Evolutionary conservation across 64 coral and sea anemone genomes (phyloP), one percentile per base, ranked within the genome.

Genomic region (Stichodactyla mertensii): DNA sequence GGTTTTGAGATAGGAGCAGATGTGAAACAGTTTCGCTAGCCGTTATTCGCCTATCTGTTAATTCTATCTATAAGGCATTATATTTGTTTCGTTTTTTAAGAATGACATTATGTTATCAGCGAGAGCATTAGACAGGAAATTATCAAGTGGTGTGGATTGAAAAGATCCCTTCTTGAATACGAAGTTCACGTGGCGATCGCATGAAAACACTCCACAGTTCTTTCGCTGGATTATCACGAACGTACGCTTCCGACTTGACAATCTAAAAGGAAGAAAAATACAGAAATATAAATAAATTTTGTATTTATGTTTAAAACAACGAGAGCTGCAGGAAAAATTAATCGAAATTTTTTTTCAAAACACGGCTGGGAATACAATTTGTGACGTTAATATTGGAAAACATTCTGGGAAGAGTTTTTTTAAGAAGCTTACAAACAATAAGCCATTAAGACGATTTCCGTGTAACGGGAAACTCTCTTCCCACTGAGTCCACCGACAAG

Each of bases 1-100:
- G 69, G 69, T 74, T 74, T 74, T 74, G 69, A 9, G 69, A 74
- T 74, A 74, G 69, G 24, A 74, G 69, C 69, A 74, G 69, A 74
- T 74, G 69, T 26, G 69, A 74, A 74, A 74, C 69, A 74, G 69
- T 74, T 74, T 74, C 69, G 9, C 69, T 74, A 74, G 69, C 69
- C 69, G 69, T 74, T 70, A 74, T 74, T 74, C 24, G 69, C 69
- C 69, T 74, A 74, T 74, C 69, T 74, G 69, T 74, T 74, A 74
- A 23, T 23, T 74, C 69, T 74, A 74, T 74, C 69, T 74, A 74
- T n/a, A 74, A 74, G 24, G 69, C 69, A 74, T 74, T 74, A 74
- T 31, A 74, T 31, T 74, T 74, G 69, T 74, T 27, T 74, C 69
- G 69, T 74, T 10, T 74, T 74, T 74, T 19, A 74, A 74, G 69